phyloP scores from a whole-genome alignment of 2,797 vertebrate species.

The Buphagus erythrorhynchus region DNA sequence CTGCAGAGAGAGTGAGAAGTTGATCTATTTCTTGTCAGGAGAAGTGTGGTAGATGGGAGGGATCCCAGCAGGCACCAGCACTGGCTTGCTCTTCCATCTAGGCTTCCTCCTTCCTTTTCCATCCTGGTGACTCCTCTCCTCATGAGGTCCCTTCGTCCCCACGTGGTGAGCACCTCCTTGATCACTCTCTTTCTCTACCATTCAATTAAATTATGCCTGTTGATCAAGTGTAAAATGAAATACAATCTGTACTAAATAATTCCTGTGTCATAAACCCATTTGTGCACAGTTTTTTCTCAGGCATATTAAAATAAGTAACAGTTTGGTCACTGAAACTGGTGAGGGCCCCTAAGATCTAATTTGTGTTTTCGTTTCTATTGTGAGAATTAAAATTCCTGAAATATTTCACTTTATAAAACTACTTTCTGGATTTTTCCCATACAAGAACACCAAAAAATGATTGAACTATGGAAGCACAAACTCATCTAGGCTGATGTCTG shows the following conservation, averaged over 20 bases:
- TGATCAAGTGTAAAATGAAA: background rate
- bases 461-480: background rate
- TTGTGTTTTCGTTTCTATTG: background rate
- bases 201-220: background rate
- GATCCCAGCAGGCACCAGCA: background rate
- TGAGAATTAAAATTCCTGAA: background rate
- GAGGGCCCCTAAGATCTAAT: background rate
- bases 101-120: background rate
- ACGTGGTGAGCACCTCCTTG: background rate
- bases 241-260: background rate
- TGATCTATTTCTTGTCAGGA: background rate
- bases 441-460: background rate
- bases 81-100: background rate
- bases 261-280: background rate
- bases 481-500: background rate
- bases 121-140: background rate
- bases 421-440: background rate
- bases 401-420: background rate
- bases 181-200: background rate
- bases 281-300: fast-evolving
- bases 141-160: fast-evolving
- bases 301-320: background rate
- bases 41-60: background rate
- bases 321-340: background rate
- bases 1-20: background rate